A percentile compares a stretch with the other conserved stretches of the same genome.
These are phyloP conservation scores for Eucidaris tribuloides DNA, from an alignment of 35 echinoderm and acorn worm species.

Conservation along the genomic window DNA sequence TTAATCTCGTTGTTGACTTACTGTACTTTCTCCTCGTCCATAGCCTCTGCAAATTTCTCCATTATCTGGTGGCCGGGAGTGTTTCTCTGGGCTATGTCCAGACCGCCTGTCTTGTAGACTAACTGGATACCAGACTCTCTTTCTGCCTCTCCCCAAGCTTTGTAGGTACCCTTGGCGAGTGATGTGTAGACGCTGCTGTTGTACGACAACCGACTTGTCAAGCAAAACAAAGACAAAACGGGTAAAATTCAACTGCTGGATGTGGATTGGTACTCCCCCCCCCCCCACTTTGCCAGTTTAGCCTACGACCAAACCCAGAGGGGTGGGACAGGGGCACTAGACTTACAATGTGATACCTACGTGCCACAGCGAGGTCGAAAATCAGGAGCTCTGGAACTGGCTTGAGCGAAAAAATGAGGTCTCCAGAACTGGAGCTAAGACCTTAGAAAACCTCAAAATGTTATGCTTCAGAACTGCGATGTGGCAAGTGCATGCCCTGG, in stretches of 20 bases:
- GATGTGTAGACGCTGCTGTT: conserved; percentile 31
- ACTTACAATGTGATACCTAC: neutral
- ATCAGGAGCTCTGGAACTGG: neutral
- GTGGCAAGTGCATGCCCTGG: no score
- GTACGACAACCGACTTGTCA: conserved; percentile 65
- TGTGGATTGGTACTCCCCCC: no score
- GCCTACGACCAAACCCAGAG: neutral
- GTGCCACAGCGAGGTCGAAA: neutral
- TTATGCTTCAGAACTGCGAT: no score
- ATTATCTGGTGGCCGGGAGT: conserved; percentile 7
- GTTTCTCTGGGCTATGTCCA: conserved; percentile 49
- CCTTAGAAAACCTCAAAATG: no score
- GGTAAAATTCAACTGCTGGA: neutral
- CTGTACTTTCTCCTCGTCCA: conserved; percentile 49
- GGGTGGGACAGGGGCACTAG: neutral
- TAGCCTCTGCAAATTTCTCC: conserved; percentile 25
- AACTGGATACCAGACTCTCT: conserved; percentile 77
- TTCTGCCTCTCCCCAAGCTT: conserved; percentile 68
- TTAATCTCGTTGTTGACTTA: no score
- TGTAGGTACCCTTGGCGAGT: conserved; percentile 65
- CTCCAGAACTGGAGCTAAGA: no score
- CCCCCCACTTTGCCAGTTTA: no score
- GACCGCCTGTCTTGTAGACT: conserved; percentile 62
- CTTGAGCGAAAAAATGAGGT: no score
- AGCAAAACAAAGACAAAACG: neutral